Conservation (phyloP, 2,888 invertebrate species). For the Scelioninae gen. 1 region DNA sequence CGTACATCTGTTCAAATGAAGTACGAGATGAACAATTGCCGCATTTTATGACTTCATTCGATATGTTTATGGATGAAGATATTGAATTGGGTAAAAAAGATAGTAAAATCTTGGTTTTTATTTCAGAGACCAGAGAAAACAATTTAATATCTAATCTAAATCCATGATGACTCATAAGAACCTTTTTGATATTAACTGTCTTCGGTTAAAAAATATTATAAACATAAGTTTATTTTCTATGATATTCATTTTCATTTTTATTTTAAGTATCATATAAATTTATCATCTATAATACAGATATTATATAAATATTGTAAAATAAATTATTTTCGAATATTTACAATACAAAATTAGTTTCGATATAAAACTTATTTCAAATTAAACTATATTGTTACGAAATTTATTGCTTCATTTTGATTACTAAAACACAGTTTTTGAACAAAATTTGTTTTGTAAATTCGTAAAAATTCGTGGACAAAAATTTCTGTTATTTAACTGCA, state of each 20-base stretch:
- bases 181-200: constrained; percentile 22
- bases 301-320: too few species aligned
- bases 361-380: too few species aligned
- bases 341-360: too few species aligned
- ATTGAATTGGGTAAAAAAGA: constrained; percentile 35
- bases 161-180: constrained; percentile 10
- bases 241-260: too few species aligned
- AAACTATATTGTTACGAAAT: too few species aligned
- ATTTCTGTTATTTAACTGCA: not conserved
- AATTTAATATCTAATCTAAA: constrained; percentile 32
- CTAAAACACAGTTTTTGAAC: too few species aligned
- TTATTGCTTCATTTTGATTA: too few species aligned
- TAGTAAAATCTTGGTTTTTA: constrained; percentile 31
- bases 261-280: too few species aligned
- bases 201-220: not conserved
- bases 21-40: constrained; percentile 56
- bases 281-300: too few species aligned
- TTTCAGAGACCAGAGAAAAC: constrained; percentile 11
- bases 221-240: too few species aligned
- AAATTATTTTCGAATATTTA: too few species aligned
- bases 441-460: not conserved
- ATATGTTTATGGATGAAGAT: constrained; percentile 42
- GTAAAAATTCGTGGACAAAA: not conserved
- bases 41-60: constrained; percentile 50
- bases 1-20: constrained; percentile 51